Percentiles rank a stretch among this genome's conserved stretches.
These are phyloP conservation scores for Philaethria dido DNA, from an alignment of 2,888 invertebrate species.

Conservation along the genomic window DNA sequence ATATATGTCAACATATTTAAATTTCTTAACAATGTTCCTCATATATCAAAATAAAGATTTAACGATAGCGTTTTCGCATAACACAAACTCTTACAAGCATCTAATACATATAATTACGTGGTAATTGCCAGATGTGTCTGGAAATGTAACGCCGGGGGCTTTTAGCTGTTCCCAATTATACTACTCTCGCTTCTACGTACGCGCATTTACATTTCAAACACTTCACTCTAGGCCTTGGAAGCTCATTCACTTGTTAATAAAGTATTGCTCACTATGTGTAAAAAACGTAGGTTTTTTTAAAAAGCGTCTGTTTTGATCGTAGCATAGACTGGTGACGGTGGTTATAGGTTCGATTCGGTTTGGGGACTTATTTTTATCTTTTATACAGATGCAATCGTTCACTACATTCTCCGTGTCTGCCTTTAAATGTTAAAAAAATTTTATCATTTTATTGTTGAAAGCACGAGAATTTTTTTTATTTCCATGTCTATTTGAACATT, in stretches of 20 bases:
- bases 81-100: slow-evolving; percentile 20
- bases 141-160: slow-evolving; percentile 26
- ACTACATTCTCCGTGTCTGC: too few species aligned
- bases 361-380: not conserved
- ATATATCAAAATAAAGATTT: slow-evolving; percentile 1
- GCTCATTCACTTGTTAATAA: slow-evolving; percentile 12
- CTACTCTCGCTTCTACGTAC: slow-evolving; percentile 35
- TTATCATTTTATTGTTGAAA: too few species aligned
- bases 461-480: too few species aligned
- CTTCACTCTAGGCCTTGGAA: slow-evolving; percentile 40
- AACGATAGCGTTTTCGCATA: not conserved
- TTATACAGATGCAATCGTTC: too few species aligned
- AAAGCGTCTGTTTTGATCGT: not conserved
- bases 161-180: slow-evolving; percentile 38
- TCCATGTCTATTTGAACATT: too few species aligned
- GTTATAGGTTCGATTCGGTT: not conserved
- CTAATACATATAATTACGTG: slow-evolving; percentile 27
- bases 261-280: not conserved
- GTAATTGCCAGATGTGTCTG: slow-evolving; percentile 15
- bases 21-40: not conserved
- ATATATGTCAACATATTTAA: not conserved
- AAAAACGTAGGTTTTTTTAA: not conserved
- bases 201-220: slow-evolving; percentile 58
- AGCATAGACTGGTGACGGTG: not conserved
- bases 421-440: too few species aligned